phyloP scores from a whole-genome alignment of 1,140 invertebrate species.

The Oncopeltus fasciatus region DNA sequence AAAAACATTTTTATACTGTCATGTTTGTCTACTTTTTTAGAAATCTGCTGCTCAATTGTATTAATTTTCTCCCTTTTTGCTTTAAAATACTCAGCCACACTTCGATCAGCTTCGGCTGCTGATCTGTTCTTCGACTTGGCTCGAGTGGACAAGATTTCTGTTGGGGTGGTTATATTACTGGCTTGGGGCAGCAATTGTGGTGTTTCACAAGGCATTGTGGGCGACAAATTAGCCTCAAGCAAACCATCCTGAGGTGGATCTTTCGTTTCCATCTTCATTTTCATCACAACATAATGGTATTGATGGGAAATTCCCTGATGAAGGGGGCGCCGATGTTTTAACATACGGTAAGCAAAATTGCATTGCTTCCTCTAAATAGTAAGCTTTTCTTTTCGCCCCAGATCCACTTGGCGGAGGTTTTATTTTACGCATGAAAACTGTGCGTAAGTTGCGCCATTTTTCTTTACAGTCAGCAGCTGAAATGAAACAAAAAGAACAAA shows the following conservation, averaged over 20 bases:
- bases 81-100: neutral
- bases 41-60: neutral
- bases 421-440: neutral
- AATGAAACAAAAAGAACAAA: neutral
- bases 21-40: neutral
- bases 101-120: neutral
- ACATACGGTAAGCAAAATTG: conserved; percentile 23
- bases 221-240: neutral
- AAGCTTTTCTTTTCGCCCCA: conserved; percentile 21
- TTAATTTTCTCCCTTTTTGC: neutral
- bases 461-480: neutral
- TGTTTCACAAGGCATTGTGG: neutral
- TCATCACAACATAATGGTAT: neutral
- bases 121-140: neutral
- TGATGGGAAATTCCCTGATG: too few species aligned
- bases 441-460: neutral
- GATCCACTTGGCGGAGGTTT: conserved; percentile 18
- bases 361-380: conserved; percentile 23
- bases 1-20: neutral
- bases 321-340: conserved; percentile 18
- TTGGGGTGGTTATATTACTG: neutral
- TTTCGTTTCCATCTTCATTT: neutral
- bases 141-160: neutral
- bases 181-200: neutral
- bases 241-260: neutral